phyloP scores from a whole-genome alignment of 2,113 vertebrate genomes.

The Diadophis punctatus region DNA sequence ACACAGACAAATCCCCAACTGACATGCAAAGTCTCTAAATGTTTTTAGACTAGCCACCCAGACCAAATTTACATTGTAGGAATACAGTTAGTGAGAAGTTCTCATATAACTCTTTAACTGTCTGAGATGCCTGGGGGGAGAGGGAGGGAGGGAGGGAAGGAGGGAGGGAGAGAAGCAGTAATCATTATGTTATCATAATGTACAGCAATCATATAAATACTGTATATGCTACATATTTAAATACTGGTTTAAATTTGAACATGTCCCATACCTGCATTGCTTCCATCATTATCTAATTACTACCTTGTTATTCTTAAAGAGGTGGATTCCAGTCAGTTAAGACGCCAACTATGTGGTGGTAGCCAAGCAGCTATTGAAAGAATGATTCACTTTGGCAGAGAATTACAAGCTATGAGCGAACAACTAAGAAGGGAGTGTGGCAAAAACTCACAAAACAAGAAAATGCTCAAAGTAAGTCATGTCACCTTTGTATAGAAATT shows the following conservation, averaged over 20 bases:
- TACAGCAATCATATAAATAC: neutral
- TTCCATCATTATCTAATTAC: neutral
- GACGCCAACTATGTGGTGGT: conserved; percentile 93
- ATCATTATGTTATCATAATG: neutral
- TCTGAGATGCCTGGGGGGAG: neutral
- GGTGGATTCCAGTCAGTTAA: conserved; percentile 88
- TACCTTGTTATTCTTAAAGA: conserved; percentile 70
- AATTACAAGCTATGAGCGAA: conserved; percentile 96
- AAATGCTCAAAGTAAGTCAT: conserved; percentile 89
- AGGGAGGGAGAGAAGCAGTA: neutral
- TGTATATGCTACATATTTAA: neutral
- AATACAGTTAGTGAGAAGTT: neutral
- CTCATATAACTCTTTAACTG: neutral
- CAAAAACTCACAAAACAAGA: conserved; percentile 95
- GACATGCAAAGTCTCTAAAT: neutral
- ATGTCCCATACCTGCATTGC: neutral
- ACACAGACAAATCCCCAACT: neutral
- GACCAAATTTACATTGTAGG: neutral
- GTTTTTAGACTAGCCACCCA: neutral
- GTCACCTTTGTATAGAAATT: neutral
- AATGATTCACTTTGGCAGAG: conserved; percentile 98
- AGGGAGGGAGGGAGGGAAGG: neutral
- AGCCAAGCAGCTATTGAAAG: conserved; percentile 96
- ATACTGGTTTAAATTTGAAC: neutral
- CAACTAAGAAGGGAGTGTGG: conserved; percentile 94